Percentiles rank a stretch among this genome's conserved stretches.
phyloP scores from a whole-genome alignment of 2,888 invertebrate species.

The Emesis russula region DNA sequence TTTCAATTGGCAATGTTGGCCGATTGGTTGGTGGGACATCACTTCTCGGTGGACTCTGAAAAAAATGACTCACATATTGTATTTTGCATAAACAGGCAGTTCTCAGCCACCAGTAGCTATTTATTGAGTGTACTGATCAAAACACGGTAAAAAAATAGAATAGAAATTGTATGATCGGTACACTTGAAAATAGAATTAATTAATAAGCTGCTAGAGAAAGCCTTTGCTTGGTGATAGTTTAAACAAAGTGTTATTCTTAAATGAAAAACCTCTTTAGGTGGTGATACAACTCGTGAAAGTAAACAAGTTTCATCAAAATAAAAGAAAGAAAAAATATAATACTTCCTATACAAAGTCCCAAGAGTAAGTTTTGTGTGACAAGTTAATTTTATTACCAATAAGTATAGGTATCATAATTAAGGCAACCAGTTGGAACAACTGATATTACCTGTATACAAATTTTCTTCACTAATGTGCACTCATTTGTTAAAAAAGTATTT shows the following conservation, averaged over 20 bases:
- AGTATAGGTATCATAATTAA: slow-evolving; percentile 11
- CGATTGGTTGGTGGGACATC: slow-evolving; percentile 38
- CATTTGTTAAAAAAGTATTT: slow-evolving; percentile 15
- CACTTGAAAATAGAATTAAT: slow-evolving; percentile 15
- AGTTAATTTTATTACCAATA: slow-evolving; percentile 15
- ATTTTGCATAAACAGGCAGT: slow-evolving; percentile 15
- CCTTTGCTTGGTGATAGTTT: slow-evolving; percentile 14
- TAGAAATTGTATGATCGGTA: slow-evolving; percentile 12
- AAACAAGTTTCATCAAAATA: slow-evolving; percentile 12
- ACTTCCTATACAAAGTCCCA: slow-evolving; percentile 15
- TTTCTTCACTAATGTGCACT: slow-evolving; percentile 7
- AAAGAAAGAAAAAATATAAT: slow-evolving; percentile 12
- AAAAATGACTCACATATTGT: slow-evolving; percentile 19
- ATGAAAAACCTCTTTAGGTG: slow-evolving; percentile 15
- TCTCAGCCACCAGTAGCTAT: slow-evolving; percentile 15
- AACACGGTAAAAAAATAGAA: slow-evolving; percentile 15
- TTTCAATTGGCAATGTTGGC: slow-evolving; percentile 66
- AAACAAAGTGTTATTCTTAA: slow-evolving; percentile 12
- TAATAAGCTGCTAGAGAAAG: slow-evolving; percentile 15
- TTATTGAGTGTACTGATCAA: slow-evolving; percentile 15
- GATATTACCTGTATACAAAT: slow-evolving; percentile 15
- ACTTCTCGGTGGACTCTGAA: slow-evolving; percentile 38
- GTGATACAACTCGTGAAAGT: slow-evolving; percentile 12
- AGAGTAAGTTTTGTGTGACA: slow-evolving; percentile 15
- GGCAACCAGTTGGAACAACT: slow-evolving; percentile 15